Base-by-base conservation (phyloP, 2,888 invertebrate species). In the Oligia latruncula region DNA sequence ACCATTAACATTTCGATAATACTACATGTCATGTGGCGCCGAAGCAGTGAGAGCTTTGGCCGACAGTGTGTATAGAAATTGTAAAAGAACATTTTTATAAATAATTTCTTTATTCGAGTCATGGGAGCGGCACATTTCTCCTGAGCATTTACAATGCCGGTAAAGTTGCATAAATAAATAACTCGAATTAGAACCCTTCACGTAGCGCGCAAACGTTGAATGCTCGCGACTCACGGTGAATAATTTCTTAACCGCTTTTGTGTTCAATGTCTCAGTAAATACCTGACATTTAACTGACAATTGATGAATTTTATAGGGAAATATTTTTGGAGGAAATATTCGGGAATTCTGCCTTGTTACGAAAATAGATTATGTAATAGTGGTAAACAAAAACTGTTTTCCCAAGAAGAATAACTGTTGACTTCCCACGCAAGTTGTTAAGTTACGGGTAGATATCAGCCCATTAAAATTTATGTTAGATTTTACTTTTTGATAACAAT, bases 151-250 rank as follows among this genome's bases (percentile, higher is more conserved):
- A 93, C 88, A 90, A 91, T 87, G 88, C 85, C 90, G 89, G 91
- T 91, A 89, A 91, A 92, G 92, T 92, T 93, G 94, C 93, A 94
- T 95, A 93, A 95, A 95, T 95, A 95, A 95, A 94, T 95, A 94
- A 93, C 90, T 93, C 89, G 91, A 93, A 94, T 93, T 93, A 92
- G 92, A 93, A 93, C 95, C 95, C 94, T 93, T 92, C 91, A 90
- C 90, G 90, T 91, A 91, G 88, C 92, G 91, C 90, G 89, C 90
- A 90, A 90, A 89, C 89, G 88, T 82, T 89, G 90, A 93, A 92
- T 90, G 90, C 88, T 90, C 83, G 88, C 83, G 89, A 88, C 88
- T 90, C 86, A 90, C 89, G 85, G 89, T 91, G 91, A 93, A 92
- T 93, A 92, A 93, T 93, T 92, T 90, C 90, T 88, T 86, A 88